phyloP scores from a whole-genome alignment of 2,797 vertebrate genomes.

The Periparus ater region DNA sequence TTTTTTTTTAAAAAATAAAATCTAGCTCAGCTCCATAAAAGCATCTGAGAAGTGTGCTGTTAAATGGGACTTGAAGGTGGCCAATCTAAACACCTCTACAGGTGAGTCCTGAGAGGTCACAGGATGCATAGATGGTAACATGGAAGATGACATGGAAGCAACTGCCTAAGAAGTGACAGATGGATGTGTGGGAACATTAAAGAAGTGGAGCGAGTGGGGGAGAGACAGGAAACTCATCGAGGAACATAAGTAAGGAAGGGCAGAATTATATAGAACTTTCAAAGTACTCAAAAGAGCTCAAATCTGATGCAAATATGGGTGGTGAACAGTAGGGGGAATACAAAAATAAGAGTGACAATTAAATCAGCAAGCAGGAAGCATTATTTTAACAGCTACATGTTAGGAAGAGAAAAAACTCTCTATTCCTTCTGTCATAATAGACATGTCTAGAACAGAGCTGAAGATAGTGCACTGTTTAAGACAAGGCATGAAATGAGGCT shows the following conservation, averaged over 20 bases:
- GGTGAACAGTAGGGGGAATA: conserved; percentile 57
- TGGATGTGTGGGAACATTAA: conserved; percentile 59
- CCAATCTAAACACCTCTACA: not conserved
- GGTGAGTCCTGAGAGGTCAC: not conserved
- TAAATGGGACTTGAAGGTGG: not conserved
- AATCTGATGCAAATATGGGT: conserved; percentile 51
- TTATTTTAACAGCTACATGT: conserved; percentile 55
- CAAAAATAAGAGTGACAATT: conserved; percentile 67
- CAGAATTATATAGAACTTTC: conserved; percentile 52
- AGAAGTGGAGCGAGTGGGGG: conserved; percentile 42
- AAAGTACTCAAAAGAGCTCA: conserved; percentile 45
- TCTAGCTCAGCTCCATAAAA: not conserved
- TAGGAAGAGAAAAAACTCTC: conserved; percentile 44
- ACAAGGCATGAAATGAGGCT: not conserved
- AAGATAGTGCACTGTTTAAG: conserved; percentile 1
- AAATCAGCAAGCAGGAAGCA: conserved; percentile 63
- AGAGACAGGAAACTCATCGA: conserved; percentile 54
- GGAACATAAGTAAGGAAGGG: conserved; percentile 48
- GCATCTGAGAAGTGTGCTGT: not conserved
- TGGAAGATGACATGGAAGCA: conserved; percentile 38
- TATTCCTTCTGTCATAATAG: conserved; percentile 57
- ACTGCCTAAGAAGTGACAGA: conserved; percentile 49
- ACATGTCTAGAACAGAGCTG: conserved; percentile 37
- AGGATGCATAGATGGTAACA: not conserved
- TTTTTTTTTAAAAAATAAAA: not conserved